Evolutionary conservation across 64 coral and sea anemone species (phyloP).

Genomic region (Stichodactyla mertensii): DNA sequence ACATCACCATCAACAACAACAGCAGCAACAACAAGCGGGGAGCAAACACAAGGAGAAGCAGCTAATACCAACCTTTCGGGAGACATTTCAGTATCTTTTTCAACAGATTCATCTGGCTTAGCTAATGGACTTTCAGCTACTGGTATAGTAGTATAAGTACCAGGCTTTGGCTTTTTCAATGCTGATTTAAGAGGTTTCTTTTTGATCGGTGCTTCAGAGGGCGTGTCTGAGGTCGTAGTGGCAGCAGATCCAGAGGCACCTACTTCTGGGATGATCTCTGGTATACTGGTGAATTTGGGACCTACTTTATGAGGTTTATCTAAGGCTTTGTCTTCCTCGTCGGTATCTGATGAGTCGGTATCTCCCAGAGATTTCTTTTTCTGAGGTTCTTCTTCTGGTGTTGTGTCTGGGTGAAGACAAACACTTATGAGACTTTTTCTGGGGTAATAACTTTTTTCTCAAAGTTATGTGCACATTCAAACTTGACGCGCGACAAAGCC

Average conservation of each 20-base stretch:
- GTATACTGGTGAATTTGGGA: conserved; percentile 27
- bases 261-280: conserved; percentile 56
- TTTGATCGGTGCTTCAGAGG: conserved; percentile 46
- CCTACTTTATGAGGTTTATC: conserved; percentile 16
- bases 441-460: not conserved
- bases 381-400: conserved; percentile 69
- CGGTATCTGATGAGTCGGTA: conserved; percentile 72
- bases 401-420: conserved; percentile 52
- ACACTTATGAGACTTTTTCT: not conserved
- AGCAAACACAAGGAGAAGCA: too few species aligned
- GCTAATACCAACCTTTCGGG: not conserved
- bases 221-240: conserved; percentile 50
- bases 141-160: conserved; percentile 13
- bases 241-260: conserved; percentile 62
- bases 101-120: conserved; percentile 20
- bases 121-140: conserved; percentile 2
- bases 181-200: conserved; percentile 90
- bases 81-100: not conserved
- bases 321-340: conserved; percentile 61
- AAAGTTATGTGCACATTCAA: too few species aligned
- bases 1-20: too few species aligned
- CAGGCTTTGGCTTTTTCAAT: conserved; percentile 66
- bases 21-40: too few species aligned
- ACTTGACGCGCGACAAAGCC: too few species aligned
- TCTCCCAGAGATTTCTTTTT: conserved; percentile 51